A percentile compares a stretch with the other conserved stretches of the same genome.
Evolutionary conservation across 2,797 vertebrate species (phyloP).

Genomic region (Pitangus sulphuratus): DNA sequence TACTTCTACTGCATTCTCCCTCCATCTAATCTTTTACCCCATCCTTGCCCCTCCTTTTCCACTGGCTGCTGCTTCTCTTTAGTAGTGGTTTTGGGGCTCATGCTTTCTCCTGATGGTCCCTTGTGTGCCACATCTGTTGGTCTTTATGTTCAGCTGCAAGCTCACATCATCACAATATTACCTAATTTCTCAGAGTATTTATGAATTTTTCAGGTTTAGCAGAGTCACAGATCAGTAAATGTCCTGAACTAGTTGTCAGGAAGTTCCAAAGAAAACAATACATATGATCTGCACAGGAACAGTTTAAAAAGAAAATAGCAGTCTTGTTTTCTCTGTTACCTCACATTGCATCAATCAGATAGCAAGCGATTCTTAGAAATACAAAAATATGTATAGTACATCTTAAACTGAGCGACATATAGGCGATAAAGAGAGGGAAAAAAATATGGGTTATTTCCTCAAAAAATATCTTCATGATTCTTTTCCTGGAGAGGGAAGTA

Average conservation of each 20-base stretch:
- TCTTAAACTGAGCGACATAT: not conserved
- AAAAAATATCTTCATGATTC: not conserved
- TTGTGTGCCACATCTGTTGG: not conserved
- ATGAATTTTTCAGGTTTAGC: not conserved
- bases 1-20: not conserved
- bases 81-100: not conserved
- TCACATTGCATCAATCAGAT: not conserved
- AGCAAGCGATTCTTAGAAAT: fast-evolving
- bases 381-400: not conserved
- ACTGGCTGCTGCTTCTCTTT: not conserved
- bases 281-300: not conserved
- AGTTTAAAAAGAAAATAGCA: not conserved
- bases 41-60: not conserved
- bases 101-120: not conserved
- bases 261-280: not conserved
- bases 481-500: not conserved
- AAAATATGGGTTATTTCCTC: not conserved
- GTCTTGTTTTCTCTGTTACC: not conserved
- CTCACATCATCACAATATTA: not conserved
- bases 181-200: not conserved
- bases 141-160: not conserved
- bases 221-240: not conserved
- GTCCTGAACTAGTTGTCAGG: not conserved
- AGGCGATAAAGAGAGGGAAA: not conserved
- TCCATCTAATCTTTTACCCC: not conserved